A percentile compares a stretch with the other conserved stretches of the same genome.
Evolutionary conservation across 2,888 invertebrate genomes (phyloP).

Genomic region (Nymphalis polychloros): DNA sequence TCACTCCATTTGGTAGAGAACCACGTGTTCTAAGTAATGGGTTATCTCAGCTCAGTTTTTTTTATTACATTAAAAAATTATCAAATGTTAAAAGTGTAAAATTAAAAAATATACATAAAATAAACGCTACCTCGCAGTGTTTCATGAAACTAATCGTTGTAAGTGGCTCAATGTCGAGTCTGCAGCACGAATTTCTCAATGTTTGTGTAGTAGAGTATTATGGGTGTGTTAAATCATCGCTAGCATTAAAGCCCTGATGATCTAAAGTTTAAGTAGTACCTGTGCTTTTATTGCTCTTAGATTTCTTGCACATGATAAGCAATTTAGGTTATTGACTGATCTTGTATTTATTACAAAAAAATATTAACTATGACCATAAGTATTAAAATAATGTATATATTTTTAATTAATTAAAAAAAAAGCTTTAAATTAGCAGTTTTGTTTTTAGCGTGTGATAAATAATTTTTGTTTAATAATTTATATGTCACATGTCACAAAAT

Average conservation of each 20-base stretch:
- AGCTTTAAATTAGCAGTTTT: no score
- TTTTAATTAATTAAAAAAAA: no score
- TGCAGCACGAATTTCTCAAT: constrained; percentile 52
- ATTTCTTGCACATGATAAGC: not conserved
- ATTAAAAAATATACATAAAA: constrained; percentile 24
- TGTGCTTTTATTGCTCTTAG: constrained; percentile 11
- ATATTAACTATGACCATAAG: no score
- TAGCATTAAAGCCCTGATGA: constrained; percentile 19
- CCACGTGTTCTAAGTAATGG: no score
- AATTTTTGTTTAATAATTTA: no score
- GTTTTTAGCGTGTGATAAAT: no score
- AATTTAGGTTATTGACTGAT: not conserved
- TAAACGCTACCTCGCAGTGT: constrained; percentile 25
- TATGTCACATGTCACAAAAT: no score
- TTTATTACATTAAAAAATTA: no score
- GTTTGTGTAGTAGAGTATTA: constrained; percentile 48
- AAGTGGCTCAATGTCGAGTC: constrained; percentile 52
- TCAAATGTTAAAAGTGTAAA: no score
- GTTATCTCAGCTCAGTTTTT: no score
- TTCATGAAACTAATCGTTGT: constrained; percentile 39
- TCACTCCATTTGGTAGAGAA: no score
- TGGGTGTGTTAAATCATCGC: constrained; percentile 43
- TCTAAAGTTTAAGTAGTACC: constrained; percentile 17
- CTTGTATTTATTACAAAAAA: not conserved
- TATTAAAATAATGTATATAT: no score